Percentiles rank a stretch among this genome's conserved stretches.
These are phyloP conservation scores for Molorchus minor DNA, from an alignment of 2,888 invertebrate genomes.

Conservation along the genomic window DNA sequence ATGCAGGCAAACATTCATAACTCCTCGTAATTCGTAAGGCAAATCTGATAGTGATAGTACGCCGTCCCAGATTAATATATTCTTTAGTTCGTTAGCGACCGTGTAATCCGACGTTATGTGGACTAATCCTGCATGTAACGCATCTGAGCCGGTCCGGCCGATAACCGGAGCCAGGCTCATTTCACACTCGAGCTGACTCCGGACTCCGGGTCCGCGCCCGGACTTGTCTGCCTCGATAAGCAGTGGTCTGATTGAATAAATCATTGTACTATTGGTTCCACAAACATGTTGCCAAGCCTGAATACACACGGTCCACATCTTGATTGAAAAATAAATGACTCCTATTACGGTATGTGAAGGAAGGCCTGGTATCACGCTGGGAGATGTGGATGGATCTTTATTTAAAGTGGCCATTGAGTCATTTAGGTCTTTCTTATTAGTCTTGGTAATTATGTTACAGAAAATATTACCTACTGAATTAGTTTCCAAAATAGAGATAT, in stretches of 20 bases:
- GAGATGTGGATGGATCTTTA: too few relatives aligned
- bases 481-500: too few relatives aligned
- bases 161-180: constrained; percentile 53
- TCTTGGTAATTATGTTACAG: too few relatives aligned
- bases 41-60: neutral
- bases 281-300: constrained; percentile 48
- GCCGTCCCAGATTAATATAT: constrained; percentile 35
- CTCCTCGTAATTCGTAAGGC: too few relatives aligned
- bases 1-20: too few relatives aligned
- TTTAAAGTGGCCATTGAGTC: too few relatives aligned
- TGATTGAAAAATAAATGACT: constrained; percentile 49
- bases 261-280: constrained; percentile 54
- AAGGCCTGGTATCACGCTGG: too few relatives aligned
- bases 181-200: constrained; percentile 53
- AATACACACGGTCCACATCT: constrained; percentile 40
- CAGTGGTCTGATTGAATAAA: constrained; percentile 56
- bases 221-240: constrained; percentile 53
- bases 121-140: constrained; percentile 54
- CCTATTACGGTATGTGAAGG: constrained; percentile 31
- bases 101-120: constrained; percentile 55
- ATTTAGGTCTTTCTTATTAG: too few relatives aligned
- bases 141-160: constrained; percentile 44
- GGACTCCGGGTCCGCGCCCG: constrained; percentile 46
- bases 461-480: too few relatives aligned
- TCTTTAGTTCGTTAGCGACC: constrained; percentile 53